phyloP scores from a whole-genome alignment of 1,140 invertebrate genomes.

The Lepidotrigona ventralis region DNA sequence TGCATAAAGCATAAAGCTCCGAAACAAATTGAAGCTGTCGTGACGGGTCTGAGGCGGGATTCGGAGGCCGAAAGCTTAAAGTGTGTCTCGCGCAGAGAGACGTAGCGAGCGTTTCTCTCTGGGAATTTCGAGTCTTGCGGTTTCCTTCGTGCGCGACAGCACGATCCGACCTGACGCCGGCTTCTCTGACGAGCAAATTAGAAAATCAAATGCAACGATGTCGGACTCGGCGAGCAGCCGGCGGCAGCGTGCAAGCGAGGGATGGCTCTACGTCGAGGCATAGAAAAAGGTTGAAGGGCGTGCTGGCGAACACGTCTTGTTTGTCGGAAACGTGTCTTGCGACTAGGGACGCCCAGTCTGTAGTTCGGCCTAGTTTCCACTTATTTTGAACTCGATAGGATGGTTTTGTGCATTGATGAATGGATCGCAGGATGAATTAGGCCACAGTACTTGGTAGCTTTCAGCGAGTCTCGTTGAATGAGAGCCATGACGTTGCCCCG shows the following conservation, averaged over 20 bases:
- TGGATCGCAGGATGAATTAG: slow-evolving; percentile 6
- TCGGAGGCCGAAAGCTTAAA: neutral
- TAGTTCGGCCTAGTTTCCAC: slow-evolving; percentile 18
- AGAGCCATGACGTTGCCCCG: neutral
- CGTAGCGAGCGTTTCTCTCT: neutral
- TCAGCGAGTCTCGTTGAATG: neutral
- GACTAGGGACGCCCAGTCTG: neutral
- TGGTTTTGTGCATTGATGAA: slow-evolving; percentile 12
- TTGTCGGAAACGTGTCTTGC: neutral
- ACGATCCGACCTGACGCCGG: neutral
- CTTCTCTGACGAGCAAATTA: slow-evolving; percentile 3
- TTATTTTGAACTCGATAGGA: slow-evolving; percentile 15
- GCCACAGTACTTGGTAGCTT: neutral
- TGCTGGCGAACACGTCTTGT: neutral
- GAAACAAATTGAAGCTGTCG: neutral
- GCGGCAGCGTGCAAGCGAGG: too few species aligned
- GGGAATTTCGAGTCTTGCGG: neutral
- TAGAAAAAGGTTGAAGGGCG: neutral
- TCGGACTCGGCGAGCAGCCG: too few species aligned
- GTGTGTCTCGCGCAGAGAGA: neutral
- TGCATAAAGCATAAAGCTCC: neutral
- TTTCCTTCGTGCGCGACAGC: neutral
- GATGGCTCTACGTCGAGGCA: too few species aligned
- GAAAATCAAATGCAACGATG: slow-evolving; percentile 18
- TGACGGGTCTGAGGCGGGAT: neutral